Evolutionary conservation across 2,797 vertebrate genomes (phyloP).

Genomic region (Pteronotus mesoamericanus): DNA sequence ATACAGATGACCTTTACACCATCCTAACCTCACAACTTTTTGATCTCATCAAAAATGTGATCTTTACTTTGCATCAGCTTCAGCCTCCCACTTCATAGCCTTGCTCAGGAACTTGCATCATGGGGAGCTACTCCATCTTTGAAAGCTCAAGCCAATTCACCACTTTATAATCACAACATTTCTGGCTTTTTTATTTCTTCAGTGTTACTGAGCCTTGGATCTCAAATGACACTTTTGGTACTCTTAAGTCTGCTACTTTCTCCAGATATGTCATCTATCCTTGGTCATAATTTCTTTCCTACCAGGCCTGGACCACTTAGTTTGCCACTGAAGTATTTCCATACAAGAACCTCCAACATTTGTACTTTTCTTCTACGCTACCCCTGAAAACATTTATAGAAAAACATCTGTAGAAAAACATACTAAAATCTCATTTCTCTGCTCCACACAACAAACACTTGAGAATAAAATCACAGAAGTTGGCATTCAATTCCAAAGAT

Average conservation of each 20-base stretch:
- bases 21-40: not conserved
- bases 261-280: not conserved
- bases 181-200: not conserved
- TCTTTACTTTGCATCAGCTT: not conserved
- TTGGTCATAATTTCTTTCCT: not conserved
- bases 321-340: not conserved
- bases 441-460: not conserved
- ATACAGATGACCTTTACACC: not conserved
- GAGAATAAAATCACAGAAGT: not conserved
- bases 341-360: not conserved
- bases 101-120: not conserved
- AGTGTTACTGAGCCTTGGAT: not conserved
- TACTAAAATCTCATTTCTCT: not conserved
- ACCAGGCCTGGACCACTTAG: not conserved
- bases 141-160: not conserved
- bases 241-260: not conserved
- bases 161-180: not conserved
- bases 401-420: not conserved
- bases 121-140: not conserved
- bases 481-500: not conserved
- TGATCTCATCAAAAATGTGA: not conserved
- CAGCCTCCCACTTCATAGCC: not conserved
- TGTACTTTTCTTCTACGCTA: not conserved
- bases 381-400: not conserved
- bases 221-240: not conserved